Conservation (phyloP, 2,888 invertebrate genomes). For the Cerastoderma edule region DNA sequence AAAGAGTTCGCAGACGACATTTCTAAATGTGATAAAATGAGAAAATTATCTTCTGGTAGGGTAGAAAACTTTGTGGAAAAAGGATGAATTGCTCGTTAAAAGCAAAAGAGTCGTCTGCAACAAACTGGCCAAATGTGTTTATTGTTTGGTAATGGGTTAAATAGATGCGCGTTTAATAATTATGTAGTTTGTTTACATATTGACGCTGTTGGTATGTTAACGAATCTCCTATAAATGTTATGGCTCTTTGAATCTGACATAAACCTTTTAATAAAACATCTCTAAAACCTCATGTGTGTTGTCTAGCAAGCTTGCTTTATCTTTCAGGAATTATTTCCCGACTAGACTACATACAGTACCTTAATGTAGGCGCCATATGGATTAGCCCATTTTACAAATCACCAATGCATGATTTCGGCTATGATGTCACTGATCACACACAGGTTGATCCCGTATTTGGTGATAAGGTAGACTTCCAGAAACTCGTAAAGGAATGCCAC, state of each 20-base stretch:
- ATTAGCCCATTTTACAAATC: constrained; percentile 93
- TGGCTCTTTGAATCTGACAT: too few relatives aligned
- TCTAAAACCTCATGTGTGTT: neutral
- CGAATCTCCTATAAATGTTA: neutral
- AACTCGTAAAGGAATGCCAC: constrained; percentile 76
- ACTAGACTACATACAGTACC: constrained; percentile 87
- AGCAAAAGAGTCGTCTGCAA: too few relatives aligned
- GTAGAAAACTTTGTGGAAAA: too few relatives aligned
- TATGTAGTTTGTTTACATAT: neutral
- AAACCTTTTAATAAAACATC: neutral
- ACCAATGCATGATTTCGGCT: constrained; percentile 94
- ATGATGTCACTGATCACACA: constrained; percentile 92
- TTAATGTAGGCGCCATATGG: constrained; percentile 91
- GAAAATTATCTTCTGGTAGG: too few relatives aligned
- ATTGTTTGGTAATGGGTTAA: too few relatives aligned
- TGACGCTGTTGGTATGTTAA: neutral
- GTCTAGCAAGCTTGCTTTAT: neutral
- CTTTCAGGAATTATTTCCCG: constrained; percentile 83
- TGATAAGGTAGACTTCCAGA: constrained; percentile 88
- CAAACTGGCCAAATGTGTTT: too few relatives aligned
- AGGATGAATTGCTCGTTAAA: too few relatives aligned
- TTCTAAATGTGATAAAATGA: too few relatives aligned
- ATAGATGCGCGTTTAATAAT: neutral
- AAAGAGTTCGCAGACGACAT: too few relatives aligned
- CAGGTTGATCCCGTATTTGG: constrained; percentile 90